phyloP scores from a whole-genome alignment of 1,140 invertebrate genomes.

The Philopotamus ludificatus region DNA sequence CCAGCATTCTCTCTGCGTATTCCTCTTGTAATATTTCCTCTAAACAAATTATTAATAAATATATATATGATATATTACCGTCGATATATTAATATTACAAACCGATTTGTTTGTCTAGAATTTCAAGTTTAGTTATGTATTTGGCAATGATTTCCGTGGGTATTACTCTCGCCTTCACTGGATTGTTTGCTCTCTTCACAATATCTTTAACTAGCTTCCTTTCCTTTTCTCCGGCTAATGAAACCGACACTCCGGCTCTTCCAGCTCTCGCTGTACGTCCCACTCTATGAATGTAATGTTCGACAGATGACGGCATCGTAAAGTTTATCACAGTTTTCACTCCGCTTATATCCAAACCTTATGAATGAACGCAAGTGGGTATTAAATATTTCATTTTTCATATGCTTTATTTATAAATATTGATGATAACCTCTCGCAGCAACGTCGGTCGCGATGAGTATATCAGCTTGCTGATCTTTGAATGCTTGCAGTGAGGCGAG shows the following conservation, averaged over 20 bases:
- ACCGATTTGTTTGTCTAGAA: slow-evolving; percentile 74
- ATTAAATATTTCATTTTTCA: too few relatives aligned
- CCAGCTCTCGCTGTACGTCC: slow-evolving; percentile 95
- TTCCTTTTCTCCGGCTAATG: slow-evolving; percentile 90
- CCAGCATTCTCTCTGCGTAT: slow-evolving; percentile 77
- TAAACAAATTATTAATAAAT: slow-evolving; percentile 39
- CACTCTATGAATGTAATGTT: slow-evolving; percentile 94
- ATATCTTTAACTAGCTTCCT: slow-evolving; percentile 88
- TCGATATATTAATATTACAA: too few relatives aligned
- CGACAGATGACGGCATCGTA: slow-evolving; percentile 87
- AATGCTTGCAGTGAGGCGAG: slow-evolving; percentile 87
- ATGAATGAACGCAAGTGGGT: not conserved
- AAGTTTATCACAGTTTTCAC: slow-evolving; percentile 98
- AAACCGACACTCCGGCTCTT: slow-evolving; percentile 84
- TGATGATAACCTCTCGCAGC: slow-evolving; percentile 72
- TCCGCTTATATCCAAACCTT: slow-evolving; percentile 87
- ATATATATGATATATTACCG: too few relatives aligned
- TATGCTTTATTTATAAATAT: slow-evolving; percentile 10
- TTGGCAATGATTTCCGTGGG: slow-evolving; percentile 87
- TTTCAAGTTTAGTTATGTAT: slow-evolving; percentile 72
- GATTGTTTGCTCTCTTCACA: slow-evolving; percentile 80
- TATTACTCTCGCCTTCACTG: slow-evolving; percentile 85
- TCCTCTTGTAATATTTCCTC: slow-evolving; percentile 81
- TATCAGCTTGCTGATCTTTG: slow-evolving; percentile 84
- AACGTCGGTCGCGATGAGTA: slow-evolving; percentile 94